A percentile compares a stretch with the other conserved stretches of the same genome.
These are phyloP conservation scores for Pentalonia nigronervosa DNA, from an alignment of 1,140 invertebrate species.

Conservation along the genomic window DNA sequence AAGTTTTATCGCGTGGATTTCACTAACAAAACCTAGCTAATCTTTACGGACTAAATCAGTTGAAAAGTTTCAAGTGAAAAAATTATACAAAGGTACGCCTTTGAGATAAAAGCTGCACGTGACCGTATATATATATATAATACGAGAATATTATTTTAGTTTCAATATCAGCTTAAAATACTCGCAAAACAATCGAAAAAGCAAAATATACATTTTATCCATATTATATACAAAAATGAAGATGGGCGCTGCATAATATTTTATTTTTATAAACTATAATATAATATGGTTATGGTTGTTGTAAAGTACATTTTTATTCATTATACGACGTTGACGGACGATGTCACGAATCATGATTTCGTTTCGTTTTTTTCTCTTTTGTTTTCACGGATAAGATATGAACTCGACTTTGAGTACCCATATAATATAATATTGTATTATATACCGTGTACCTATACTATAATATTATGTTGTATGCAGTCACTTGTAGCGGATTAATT, in stretches of 20 bases:
- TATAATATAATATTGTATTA: slow-evolving; percentile 14
- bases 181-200: background rate
- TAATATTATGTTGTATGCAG: background rate
- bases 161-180: background rate
- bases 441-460: too few relatives aligned
- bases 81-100: background rate
- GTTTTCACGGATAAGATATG: background rate
- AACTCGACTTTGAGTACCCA: background rate
- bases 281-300: background rate
- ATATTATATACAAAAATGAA: too few relatives aligned
- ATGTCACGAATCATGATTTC: background rate
- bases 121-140: background rate
- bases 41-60: background rate
- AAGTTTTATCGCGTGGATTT: slow-evolving; percentile 28
- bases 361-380: background rate
- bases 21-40: slow-evolving; percentile 1
- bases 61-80: background rate
- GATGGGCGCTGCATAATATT: background rate
- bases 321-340: background rate
- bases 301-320: background rate
- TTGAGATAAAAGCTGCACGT: background rate
- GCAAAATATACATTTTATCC: background rate
- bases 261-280: too few relatives aligned
- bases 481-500: slow-evolving; percentile 15
- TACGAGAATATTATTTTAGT: background rate